Base-by-base conservation (phyloP, 2,797 vertebrate genomes). In the Poliocrania exsul region DNA sequence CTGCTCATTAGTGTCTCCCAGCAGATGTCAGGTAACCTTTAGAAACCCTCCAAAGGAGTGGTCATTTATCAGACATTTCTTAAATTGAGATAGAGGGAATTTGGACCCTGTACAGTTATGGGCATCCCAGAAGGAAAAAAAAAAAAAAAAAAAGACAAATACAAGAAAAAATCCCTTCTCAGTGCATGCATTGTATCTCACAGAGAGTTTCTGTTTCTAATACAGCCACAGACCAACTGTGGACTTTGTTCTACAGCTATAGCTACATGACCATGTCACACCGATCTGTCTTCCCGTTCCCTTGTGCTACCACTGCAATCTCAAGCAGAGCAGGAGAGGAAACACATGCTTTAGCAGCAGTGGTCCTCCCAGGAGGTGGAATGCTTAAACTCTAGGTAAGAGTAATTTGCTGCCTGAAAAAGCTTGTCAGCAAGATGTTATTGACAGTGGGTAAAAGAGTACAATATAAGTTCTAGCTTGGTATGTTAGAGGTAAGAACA, bases 1-100 rank as follows among this genome's bases (percentile, higher is more conserved):
- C 90, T 91, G 69, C 50, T 92, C 44, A 6, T 70, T 82, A 87
- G n/a, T 1, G 0, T 81, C 54, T 81, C 92, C 54, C 6, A 9
- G 78, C 84, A 95, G 91, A 95, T 88, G 85, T 46, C 81, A 81
- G 40, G 93, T 42, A 75, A 88, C 74, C 66, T 94, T 90, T 79
- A 81, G 79, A 91, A 96, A 86, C 26, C 38, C 71, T 53, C 38
- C 51, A 46, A 81, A 94, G 84, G 40, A 83, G 13, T 0, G 0
- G 37, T 78, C 33, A 80, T 87, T 88, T 74, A 80, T 82, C 88
- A 87, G 38, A 71, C 15, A 29, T 78, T 57, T 82, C 75, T 89
- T 81, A 71, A 91, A 80, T 19, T 61, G 65, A 78, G 33, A 54
- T 3, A 73, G 56, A 94, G 23, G 37, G 73, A 79, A 81, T 91